These are phyloP conservation scores for Papilio aristodemus DNA, from an alignment of 1,140 invertebrate genomes.

Conservation along the genomic window DNA sequence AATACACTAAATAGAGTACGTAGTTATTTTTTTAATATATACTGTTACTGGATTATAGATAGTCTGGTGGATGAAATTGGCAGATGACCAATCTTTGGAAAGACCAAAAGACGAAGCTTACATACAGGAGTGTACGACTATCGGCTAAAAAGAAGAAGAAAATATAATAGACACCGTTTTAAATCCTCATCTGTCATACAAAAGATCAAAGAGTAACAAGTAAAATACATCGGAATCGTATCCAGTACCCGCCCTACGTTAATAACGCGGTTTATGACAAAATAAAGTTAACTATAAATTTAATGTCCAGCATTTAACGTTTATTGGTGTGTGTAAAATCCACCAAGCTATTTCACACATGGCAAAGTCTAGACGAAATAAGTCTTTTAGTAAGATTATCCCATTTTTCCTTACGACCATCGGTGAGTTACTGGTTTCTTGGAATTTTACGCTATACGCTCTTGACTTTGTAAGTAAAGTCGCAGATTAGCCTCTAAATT, in stretches of 20 bases:
- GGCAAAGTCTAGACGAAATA: constrained; percentile 71
- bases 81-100: no score
- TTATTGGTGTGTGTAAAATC: constrained; percentile 71
- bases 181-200: no score
- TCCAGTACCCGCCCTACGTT: constrained; percentile 52
- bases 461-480: constrained; percentile 35
- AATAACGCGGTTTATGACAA: constrained; percentile 67
- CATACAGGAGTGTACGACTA: no score
- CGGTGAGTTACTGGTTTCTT: constrained; percentile 32
- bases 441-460: not conserved
- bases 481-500: constrained; percentile 49
- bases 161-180: no score
- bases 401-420: constrained; percentile 37
- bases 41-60: no score
- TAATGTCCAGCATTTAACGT: constrained; percentile 70
- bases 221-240: constrained; percentile 43
- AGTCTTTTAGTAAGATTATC: constrained; percentile 61
- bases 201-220: no score
- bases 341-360: constrained; percentile 71
- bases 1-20: no score
- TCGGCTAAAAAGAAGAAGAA: no score
- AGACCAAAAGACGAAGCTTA: no score
- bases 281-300: constrained; percentile 71
- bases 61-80: no score
- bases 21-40: no score